Base-by-base conservation (phyloP, 1,140 invertebrate species). In the Heliothis subflexa region DNA sequence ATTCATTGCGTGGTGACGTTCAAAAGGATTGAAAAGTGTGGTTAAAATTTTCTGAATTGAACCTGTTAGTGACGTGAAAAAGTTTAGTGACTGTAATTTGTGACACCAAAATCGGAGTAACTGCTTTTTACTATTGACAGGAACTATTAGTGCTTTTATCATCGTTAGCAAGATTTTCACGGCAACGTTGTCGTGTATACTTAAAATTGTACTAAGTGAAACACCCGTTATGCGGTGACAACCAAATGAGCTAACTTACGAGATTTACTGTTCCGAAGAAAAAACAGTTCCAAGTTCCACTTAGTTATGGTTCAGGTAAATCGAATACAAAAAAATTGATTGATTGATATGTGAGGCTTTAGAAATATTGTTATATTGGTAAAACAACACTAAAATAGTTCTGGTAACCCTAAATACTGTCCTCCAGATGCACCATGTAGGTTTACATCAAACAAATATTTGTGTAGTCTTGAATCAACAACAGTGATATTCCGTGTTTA, bases 171-270 rank as follows among this genome's bases (percentile, higher is more conserved):
- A 14, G 28, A 45, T 25, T 49, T 9, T 68, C 55, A 77, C 74
- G 74, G 74, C 68, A 68, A 68, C 73, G 5, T 18, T 77, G 25
- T 77, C 62, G 74, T 77, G 47, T 45, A 50, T 55, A 66, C 1
- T 40, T 45, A 12, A 77, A 68, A 77, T 77, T 45, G 74, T 68
- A 68, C 50, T 77, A 77, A 77, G 16, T 68, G 40, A 33, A 45
- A 47, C 28, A 66, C 49, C 74, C 61, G 73, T 76, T 76, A 76
- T 49, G 45, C 18, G 55, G 45, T 49, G 40, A 61, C 72, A 47
- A 28, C 40, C 0, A 54, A 16, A 47, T 16, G 16, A 3, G 57
- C 11, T 57, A 47, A 70, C 16, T 25, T 25, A 14, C 21, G 50
- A 50, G 66, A 50, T 21, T 49, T 49, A 50, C 59, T 68, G 52